Evolutionary conservation across 2,888 invertebrate species (phyloP).

Genomic region (Nowickia ferox): DNA sequence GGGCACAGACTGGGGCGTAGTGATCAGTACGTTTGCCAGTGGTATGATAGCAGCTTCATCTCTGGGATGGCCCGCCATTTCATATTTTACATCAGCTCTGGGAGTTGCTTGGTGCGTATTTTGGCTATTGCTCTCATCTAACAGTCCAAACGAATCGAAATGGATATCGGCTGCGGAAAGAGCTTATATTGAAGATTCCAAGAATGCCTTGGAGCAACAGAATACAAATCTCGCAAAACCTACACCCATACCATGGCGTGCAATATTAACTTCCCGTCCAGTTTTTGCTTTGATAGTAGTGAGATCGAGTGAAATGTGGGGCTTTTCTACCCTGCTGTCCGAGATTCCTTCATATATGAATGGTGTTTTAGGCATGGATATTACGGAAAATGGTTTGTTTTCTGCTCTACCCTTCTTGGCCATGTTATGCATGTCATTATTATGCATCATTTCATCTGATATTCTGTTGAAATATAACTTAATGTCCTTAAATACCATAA

Average conservation of each 20-base stretch:
- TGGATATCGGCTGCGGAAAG: conserved; percentile 85
- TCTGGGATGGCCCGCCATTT: conserved; percentile 88
- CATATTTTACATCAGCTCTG: conserved; percentile 85
- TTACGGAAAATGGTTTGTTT: no score
- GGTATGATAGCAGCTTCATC: conserved; percentile 85
- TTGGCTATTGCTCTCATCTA: conserved; percentile 85
- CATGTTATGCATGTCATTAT: no score
- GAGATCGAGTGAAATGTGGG: no score
- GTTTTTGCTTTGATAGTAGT: no score
- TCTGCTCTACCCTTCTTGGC: no score
- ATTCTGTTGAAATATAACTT: no score
- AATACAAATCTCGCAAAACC: conserved; percentile 43
- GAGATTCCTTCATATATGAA: no score
- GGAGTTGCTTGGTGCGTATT: conserved; percentile 84
- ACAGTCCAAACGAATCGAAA: conserved; percentile 85
- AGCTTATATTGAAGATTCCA: conserved; percentile 85
- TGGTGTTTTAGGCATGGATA: no score
- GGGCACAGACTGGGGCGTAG: conserved; percentile 88
- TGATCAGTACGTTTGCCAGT: conserved; percentile 86
- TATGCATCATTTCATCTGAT: no score
- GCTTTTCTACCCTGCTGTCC: no score
- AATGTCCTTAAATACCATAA: no score
- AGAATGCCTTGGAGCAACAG: conserved; percentile 70
- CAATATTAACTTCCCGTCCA: background rate
- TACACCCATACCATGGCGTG: conserved; percentile 75